Percentiles rank a stretch among this genome's conserved stretches.
phyloP scores from a whole-genome alignment of 2,888 invertebrate genomes.

The Nomada fabriciana region DNA sequence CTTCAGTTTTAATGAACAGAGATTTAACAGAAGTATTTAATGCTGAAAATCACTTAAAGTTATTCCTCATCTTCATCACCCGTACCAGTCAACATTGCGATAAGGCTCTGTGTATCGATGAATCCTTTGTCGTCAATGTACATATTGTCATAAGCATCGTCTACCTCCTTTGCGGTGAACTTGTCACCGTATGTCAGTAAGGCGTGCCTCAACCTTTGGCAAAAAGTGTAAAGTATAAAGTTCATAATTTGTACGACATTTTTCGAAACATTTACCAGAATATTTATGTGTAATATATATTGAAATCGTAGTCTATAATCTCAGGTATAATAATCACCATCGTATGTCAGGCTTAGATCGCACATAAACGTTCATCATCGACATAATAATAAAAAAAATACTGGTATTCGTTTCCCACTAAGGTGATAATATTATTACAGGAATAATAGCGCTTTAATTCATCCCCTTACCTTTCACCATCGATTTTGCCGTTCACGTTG shows the following conservation, averaged over 20 bases:
- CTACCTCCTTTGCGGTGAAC: slow-evolving; percentile 94
- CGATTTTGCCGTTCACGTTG: slow-evolving; percentile 94
- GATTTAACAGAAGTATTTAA: slow-evolving; percentile 59
- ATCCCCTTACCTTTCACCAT: slow-evolving; percentile 90
- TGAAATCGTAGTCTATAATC: slow-evolving; percentile 41
- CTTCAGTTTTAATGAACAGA: slow-evolving; percentile 73
- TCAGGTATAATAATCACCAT: slow-evolving; percentile 66
- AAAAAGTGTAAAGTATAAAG: slow-evolving; percentile 54
- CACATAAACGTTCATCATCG: slow-evolving; percentile 63
- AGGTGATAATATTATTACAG: not conserved
- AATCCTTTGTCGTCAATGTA: slow-evolving; percentile 95
- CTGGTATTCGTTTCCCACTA: not conserved
- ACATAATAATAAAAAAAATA: no score
- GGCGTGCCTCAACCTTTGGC: slow-evolving; percentile 91
- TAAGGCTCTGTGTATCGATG: slow-evolving; percentile 94
- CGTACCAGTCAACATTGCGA: slow-evolving; percentile 94
- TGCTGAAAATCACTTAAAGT: slow-evolving; percentile 62
- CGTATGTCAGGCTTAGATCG: slow-evolving; percentile 69
- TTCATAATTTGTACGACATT: not conserved
- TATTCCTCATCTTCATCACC: slow-evolving; percentile 92
- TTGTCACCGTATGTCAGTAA: slow-evolving; percentile 97
- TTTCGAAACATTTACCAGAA: not conserved
- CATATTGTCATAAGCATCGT: slow-evolving; percentile 97
- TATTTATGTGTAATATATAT: not conserved
- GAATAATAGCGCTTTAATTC: not conserved